Evolutionary conservation across 2,113 vertebrate genomes (phyloP), one percentile per base, ranked within the genome.

Genomic region (Acinonyx jubatus): DNA sequence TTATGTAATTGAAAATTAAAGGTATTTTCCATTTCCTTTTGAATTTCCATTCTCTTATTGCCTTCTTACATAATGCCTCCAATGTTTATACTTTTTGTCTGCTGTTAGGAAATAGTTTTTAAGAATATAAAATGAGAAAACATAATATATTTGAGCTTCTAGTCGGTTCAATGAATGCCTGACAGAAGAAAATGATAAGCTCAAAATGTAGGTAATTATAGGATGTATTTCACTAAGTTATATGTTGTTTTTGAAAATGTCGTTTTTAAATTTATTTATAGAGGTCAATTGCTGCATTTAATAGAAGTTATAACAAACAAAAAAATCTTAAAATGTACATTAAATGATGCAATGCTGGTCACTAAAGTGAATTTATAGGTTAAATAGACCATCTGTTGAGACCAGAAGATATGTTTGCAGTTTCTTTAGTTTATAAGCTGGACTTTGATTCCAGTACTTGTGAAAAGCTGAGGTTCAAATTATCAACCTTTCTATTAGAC

Each of bases 401-500:
- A 66, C 13, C 3, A 91, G n/a, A 80, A 45, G 7, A 41, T 89
- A 45, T 3, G 68, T 63, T 93, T 79, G 93, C 11, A 82, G 16
- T 89, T 86, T 69, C 29, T 69, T 94, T 78, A 96, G 36, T 9
- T 96, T 96, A 36, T 13, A 73, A 3, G 25, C 9, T 48, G 63
- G 55, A 73, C 25, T 94, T 82, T 93, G 29, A 84, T 74, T 92
- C 88, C 1, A 80, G 3, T 78, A 73, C 13, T 63, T 94, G 25
- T 78, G 83, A 57, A 97, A 94, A 68, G 2, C 12, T 74, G 45
- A 6, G 15, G 29, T 78, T 83, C 71, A 95, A 78, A 91, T 73
- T 61, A 76, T 63, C 73, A 86, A 38, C 45, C 23, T 96, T 97
- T 83, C 45, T 79, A 29, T 92, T 68, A 78, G 55, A 96, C 25